Evolutionary conservation across 2,888 invertebrate species (phyloP), one percentile per base, ranked within the genome.

Genomic region (Caenorhabditis imperialis): DNA sequence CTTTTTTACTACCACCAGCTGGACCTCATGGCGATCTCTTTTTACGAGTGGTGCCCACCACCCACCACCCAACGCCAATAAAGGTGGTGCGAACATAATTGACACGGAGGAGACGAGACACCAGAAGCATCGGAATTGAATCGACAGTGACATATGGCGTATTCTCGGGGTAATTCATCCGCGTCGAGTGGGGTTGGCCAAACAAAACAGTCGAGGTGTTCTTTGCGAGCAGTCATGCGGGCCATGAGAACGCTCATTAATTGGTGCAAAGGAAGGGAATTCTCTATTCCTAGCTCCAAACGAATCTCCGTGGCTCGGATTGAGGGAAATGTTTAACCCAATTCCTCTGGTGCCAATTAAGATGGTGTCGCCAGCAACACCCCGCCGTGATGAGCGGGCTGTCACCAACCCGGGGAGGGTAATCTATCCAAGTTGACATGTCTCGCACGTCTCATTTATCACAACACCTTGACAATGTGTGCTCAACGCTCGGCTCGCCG

Each of bases 151-250:
- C 65, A 65, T 65, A 65, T 65, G 65, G 65, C n/a, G n/a, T n/a
- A n/a, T n/a, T n/a, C n/a, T n/a, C n/a, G n/a, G n/a, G 63, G 63
- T 48, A 48, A 63, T 63, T 63, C 63, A 63, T 63, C 63, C 48
- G 47, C 47, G 30, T 63, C 63, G 55, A 63, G 63, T 63, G 55
- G 54, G 55, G 54, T 63, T 55, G 45, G 45, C 14, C 54, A 63
- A 37, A 40, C 54, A 40, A 30, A 14, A 54, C 30, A 16, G 30
- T 10, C 25, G 30, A 63, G 54, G n/a, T 48, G 54, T 63, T 63
- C 48, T 63, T 63, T 23, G n/a, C n/a, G 40, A 22, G 27, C 63
- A 38, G 25, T 63, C 47, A 48, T 40, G 38, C 55, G 62, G 40
- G 25, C 38, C n/a, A n/a, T n/a, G n/a, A n/a, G n/a, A n/a, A n/a